A percentile compares a stretch with the other conserved stretches of the same genome.
Evolutionary conservation across 1,140 invertebrate genomes (phyloP).

Genomic region (Drosophila nannoptera): DNA sequence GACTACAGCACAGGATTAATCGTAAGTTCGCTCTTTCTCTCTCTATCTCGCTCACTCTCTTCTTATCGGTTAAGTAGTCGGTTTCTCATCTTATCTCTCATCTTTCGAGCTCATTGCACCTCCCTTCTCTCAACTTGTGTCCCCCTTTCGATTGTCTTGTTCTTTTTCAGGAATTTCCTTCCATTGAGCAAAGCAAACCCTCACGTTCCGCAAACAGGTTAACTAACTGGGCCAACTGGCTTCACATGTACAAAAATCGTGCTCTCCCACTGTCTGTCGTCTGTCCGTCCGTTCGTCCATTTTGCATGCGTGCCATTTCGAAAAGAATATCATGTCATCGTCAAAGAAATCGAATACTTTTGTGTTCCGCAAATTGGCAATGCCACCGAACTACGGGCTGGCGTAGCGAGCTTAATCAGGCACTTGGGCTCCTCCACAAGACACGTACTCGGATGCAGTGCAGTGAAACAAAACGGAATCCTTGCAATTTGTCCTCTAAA

Average conservation of each 20-base stretch:
- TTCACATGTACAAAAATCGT: conserved; percentile 6
- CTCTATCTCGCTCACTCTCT: neutral
- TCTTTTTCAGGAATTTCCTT: neutral
- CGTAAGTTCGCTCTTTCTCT: neutral
- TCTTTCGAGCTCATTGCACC: no score
- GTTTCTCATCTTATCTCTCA: no score
- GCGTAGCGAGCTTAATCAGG: conserved; percentile 44
- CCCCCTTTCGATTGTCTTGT: neutral
- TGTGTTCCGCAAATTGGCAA: conserved; percentile 5
- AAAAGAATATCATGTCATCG: conserved; percentile 13
- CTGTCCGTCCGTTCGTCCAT: conserved; percentile 30
- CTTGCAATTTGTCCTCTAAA: conserved; percentile 68
- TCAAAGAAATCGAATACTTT: conserved; percentile 27
- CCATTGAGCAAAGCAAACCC: conserved; percentile 9
- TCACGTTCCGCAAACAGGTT: conserved; percentile 50
- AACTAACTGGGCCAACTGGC: conserved; percentile 19
- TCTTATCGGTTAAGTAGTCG: no score
- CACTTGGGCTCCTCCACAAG: conserved; percentile 30
- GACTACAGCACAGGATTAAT: no score
- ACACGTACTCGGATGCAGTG: conserved; percentile 42
- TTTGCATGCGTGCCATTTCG: conserved; percentile 46
- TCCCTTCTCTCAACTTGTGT: neutral
- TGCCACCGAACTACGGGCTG: neutral
- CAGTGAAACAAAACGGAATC: conserved; percentile 48
- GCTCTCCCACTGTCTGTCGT: no score